A percentile compares a stretch with the other conserved stretches of the same genome.
Conservation (phyloP, 2,797 vertebrate genomes). For the Serranus cabrilla region DNA sequence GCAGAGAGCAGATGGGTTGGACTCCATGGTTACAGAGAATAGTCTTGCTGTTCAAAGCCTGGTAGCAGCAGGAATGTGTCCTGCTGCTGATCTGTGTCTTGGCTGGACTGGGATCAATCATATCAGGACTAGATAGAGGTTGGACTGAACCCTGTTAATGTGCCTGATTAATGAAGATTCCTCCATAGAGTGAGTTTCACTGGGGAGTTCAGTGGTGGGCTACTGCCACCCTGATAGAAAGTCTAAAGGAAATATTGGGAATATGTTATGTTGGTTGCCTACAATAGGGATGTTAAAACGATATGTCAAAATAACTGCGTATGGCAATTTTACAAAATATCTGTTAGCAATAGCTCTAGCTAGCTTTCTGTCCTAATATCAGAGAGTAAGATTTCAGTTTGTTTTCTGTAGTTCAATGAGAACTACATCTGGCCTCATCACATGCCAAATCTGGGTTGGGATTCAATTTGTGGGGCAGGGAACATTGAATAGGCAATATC, state of each 20-base stretch:
- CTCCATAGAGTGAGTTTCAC: not conserved
- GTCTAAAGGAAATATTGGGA: no score
- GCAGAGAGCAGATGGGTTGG: conserved; percentile 65
- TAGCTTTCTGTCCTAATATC: not conserved
- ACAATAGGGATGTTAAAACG: not conserved
- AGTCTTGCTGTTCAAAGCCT: conserved; percentile 45
- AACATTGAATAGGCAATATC: no score
- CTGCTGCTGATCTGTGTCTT: conserved; percentile 50
- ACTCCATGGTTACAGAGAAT: conserved; percentile 70
- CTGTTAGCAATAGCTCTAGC: not conserved
- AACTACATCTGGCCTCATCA: not conserved
- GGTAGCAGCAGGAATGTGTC: conserved; percentile 58
- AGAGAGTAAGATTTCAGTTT: not conserved
- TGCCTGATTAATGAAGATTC: not conserved
- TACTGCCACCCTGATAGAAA: not conserved
- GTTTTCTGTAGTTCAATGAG: not conserved
- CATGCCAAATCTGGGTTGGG: not conserved
- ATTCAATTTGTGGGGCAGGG: not conserved
- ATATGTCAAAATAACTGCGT: not conserved
- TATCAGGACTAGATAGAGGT: conserved; percentile 7
- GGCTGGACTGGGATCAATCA: conserved; percentile 48
- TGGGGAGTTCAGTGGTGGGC: not conserved
- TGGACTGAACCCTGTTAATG: not conserved
- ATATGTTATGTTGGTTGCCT: not conserved
- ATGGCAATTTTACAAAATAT: not conserved